A percentile compares a stretch with the other conserved stretches of the same genome.
Evolutionary conservation across 2,888 invertebrate species (phyloP).

Genomic region (Apantesis nais): DNA sequence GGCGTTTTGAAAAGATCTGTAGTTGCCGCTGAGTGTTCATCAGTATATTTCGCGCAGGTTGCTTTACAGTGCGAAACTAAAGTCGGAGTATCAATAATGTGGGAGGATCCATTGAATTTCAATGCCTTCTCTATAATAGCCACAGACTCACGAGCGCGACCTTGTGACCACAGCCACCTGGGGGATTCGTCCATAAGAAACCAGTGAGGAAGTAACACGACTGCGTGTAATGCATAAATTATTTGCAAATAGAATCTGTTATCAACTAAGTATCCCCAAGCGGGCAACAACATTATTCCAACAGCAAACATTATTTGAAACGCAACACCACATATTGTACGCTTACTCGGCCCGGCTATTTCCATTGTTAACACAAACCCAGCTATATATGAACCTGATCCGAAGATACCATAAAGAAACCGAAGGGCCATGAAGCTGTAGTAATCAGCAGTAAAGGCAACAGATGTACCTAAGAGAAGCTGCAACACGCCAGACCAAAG

Average conservation of each 20-base stretch:
- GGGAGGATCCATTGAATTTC: conserved; percentile 88
- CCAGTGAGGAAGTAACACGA: conserved; percentile 91
- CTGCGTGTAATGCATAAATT: conserved; percentile 91
- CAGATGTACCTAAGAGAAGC: conserved; percentile 88
- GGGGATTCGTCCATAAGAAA: conserved; percentile 95
- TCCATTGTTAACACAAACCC: conserved; percentile 92
- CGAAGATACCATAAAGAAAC: conserved; percentile 92
- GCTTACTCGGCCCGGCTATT: conserved; percentile 91
- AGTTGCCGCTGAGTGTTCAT: conserved; percentile 86
- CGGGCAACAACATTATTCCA: conserved; percentile 93
- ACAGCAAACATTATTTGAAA: conserved; percentile 92
- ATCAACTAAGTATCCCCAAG: conserved; percentile 92
- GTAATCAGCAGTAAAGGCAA: conserved; percentile 91
- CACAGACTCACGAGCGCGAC: conserved; percentile 90
- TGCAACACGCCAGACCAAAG: conserved; percentile 91
- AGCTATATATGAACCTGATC: conserved; percentile 90
- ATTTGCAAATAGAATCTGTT: conserved; percentile 91
- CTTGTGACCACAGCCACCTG: conserved; percentile 95
- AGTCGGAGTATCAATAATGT: conserved; percentile 87
- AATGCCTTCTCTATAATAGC: conserved; percentile 90
- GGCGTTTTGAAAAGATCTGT: conserved; percentile 91
- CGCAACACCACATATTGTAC: conserved; percentile 92
- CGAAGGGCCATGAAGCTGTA: conserved; percentile 88
- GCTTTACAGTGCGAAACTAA: conserved; percentile 87
- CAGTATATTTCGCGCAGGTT: conserved; percentile 75